These are phyloP conservation scores for Corvus cornix DNA, from an alignment of 2,113 vertebrate genomes.

Conservation along the genomic window DNA sequence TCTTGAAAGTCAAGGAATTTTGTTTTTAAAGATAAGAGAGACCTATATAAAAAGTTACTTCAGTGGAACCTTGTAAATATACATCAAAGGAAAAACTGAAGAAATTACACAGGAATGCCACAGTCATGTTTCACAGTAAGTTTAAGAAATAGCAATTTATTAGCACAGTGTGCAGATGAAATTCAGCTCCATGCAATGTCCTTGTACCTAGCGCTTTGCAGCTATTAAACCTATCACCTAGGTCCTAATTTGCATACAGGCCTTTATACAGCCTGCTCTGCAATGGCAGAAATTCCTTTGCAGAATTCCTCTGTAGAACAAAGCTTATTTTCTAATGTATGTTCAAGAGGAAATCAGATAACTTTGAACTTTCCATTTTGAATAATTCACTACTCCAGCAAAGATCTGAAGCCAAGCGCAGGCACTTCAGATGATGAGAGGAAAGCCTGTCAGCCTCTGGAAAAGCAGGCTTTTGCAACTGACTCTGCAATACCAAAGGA, in stretches of 20 bases:
- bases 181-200: not conserved
- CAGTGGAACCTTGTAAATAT: not conserved
- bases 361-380: not conserved
- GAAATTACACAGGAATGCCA: not conserved
- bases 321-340: not conserved
- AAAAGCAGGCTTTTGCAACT: not conserved
- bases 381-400: not conserved
- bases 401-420: not conserved
- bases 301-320: not conserved
- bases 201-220: not conserved
- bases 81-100: not conserved
- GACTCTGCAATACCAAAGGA: not conserved
- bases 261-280: not conserved
- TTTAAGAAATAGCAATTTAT: not conserved
- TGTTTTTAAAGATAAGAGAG: not conserved
- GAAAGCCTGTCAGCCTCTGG: not conserved
- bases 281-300: not conserved
- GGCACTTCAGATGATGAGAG: not conserved
- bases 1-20: not conserved
- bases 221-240: not conserved
- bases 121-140: not conserved
- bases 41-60: not conserved
- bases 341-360: not conserved
- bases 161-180: not conserved
- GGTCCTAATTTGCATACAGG: not conserved